Conservation (phyloP, 2,797 vertebrate genomes). For the Petrocephalus schoutedeni region DNA sequence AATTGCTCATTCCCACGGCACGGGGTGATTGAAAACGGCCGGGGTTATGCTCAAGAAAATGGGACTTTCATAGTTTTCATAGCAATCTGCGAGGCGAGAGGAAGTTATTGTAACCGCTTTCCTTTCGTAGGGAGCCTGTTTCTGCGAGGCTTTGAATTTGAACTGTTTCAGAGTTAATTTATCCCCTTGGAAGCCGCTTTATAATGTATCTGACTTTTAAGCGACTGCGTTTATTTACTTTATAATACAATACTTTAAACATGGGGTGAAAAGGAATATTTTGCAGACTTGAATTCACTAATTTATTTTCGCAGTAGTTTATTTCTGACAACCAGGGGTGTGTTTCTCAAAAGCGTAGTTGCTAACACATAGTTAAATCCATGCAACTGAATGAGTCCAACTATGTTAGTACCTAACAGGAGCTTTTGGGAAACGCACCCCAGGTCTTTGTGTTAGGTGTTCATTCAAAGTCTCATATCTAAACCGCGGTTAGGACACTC, state of each 20-base stretch:
- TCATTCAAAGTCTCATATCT: neutral
- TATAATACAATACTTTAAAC: neutral
- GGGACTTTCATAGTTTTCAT: conserved; percentile 53
- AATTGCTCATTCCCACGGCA: conserved; percentile 44
- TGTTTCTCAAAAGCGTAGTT: too few species aligned
- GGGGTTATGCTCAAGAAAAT: conserved; percentile 51
- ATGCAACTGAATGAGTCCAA: too few species aligned
- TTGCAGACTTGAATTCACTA: neutral
- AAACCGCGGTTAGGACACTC: neutral
- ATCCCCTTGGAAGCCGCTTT: neutral
- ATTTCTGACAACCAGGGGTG: neutral
- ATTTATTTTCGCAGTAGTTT: neutral
- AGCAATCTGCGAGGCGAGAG: conserved; percentile 42
- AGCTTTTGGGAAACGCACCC: too few species aligned
- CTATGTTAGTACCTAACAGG: too few species aligned
- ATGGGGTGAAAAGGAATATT: neutral
- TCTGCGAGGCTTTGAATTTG: conserved; percentile 32
- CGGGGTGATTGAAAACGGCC: conserved; percentile 53
- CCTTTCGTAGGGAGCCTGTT: conserved; percentile 47
- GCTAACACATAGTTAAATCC: too few species aligned
- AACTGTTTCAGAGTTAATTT: conserved; percentile 24
- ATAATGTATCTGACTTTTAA: neutral
- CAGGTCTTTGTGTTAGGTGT: neutral
- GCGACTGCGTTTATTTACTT: neutral
- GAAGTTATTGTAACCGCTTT: conserved; percentile 66